Evolutionary conservation across 2,888 invertebrate species (phyloP), one percentile per base, ranked within the genome.

Genomic region (Sycophila texana): DNA sequence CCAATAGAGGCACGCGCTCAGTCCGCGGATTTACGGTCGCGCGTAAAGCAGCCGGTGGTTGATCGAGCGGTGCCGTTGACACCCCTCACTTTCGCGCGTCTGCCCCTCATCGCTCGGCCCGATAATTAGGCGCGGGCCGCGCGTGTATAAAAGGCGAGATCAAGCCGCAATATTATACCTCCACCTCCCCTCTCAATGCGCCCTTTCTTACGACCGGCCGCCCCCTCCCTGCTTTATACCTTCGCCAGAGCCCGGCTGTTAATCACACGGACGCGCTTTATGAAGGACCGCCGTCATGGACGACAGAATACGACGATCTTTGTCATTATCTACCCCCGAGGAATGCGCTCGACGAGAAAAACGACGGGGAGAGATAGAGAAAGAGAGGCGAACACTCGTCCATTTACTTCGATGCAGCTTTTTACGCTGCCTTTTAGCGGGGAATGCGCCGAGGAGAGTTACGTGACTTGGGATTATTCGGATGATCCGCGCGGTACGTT

Each of bases 1-100:
- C 39, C 39, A 7, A 39, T 7, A 7, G 39, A 39, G 5, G n/a
- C 53, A 12, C 53, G 14, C 53, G 14, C 16, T 4, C 53, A 12
- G 14, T 2, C 51, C 16, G 51, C 74, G 30, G 57, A 63, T 55
- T 63, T 63, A 73, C 73, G 61, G 53, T 39, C 73, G 26, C 26
- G 57, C 18, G 60, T 74, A 57, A 65, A 63, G 74, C 60, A 61
- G 51, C 39, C 60, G 39, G 75, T 22, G 71, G 57, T 22, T 70
- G 71, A 77, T 70, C 70, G 77, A 77, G 63, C 55, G 68, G 53
- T 61, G 55, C 68, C 61, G 68, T 70, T 74, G 74, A 65, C 74
- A 74, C 74, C 65, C 73, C 58, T 30, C 66, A 77, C 77, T 77
- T 77, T 77, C 53, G 49, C 65, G 18, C 61, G 61, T 77, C 73